These are phyloP conservation scores for Plectropomus leopardus DNA, from an alignment of 2,113 vertebrate genomes.

Conservation along the genomic window DNA sequence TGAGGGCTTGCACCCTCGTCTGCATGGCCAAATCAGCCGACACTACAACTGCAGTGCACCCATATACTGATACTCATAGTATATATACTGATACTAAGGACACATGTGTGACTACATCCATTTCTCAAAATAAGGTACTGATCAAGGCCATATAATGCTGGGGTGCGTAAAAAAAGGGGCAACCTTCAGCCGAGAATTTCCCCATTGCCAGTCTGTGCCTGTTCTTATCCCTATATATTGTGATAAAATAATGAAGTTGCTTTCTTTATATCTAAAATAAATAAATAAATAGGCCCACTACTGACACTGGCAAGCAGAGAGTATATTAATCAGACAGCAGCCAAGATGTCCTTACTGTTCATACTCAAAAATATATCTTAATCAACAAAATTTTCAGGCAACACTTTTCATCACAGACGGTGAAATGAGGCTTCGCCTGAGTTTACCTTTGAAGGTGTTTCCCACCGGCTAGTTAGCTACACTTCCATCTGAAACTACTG, in stretches of 20 bases:
- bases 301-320: not conserved
- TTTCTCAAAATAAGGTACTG: no score
- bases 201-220: no score
- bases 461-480: not conserved
- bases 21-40: no score
- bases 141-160: no score
- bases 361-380: not conserved
- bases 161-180: no score
- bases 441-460: not conserved
- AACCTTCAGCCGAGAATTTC: no score
- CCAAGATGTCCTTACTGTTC: not conserved
- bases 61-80: no score
- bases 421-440: not conserved
- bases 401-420: no score
- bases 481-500: not conserved
- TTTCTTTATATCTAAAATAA: not conserved
- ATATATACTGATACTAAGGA: no score
- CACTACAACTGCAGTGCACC: no score
- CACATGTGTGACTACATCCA: no score
- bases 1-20: no score
- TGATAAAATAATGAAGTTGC: not conserved
- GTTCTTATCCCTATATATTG: not conserved
- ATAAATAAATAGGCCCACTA: not conserved
- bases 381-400: not conserved
- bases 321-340: not conserved